Percentiles rank a stretch among this genome's conserved stretches.
Conservation (phyloP, 2,888 invertebrate genomes). For the Patella caerulea region DNA sequence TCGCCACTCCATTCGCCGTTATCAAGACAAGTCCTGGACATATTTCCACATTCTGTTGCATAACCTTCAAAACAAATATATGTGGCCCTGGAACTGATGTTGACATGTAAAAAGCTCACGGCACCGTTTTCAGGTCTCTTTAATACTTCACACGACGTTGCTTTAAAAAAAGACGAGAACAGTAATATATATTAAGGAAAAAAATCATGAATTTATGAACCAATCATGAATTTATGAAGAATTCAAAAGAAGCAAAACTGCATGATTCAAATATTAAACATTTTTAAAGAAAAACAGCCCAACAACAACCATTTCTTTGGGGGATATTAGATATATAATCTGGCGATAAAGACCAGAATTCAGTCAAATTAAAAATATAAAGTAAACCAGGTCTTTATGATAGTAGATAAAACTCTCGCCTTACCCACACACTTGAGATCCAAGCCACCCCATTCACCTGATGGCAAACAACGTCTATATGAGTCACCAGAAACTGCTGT, state of each 20-base stretch:
- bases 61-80: constrained; percentile 3
- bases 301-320: no score
- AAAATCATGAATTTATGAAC: no score
- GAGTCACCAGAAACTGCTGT: neutral
- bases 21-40: neutral
- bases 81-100: neutral
- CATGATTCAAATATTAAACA: neutral
- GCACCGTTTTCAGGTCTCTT: neutral
- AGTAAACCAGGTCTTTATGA: no score
- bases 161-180: neutral
- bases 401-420: neutral
- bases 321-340: no score
- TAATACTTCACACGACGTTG: neutral
- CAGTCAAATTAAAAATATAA: no score
- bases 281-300: no score
- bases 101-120: neutral
- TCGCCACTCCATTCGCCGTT: neutral
- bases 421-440: neutral
- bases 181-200: no score
- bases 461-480: neutral
- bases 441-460: neutral
- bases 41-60: neutral
- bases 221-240: no score
- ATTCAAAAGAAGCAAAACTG: neutral
- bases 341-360: no score